Evolutionary conservation across 1,140 invertebrate genomes (phyloP).

Genomic region (Asobara japonica): DNA sequence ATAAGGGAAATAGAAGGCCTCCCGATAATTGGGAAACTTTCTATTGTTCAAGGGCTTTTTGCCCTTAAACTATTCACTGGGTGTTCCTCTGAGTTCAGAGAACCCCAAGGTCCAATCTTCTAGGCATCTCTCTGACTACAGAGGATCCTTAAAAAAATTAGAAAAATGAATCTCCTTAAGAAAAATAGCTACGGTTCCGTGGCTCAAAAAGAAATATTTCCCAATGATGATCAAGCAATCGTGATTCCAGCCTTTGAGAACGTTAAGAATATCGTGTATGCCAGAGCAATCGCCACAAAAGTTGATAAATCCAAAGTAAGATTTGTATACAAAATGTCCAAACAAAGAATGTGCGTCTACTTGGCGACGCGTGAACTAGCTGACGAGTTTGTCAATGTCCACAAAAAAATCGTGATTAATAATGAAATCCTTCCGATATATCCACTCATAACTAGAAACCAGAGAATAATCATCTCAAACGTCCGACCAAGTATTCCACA

Average conservation of each 20-base stretch:
- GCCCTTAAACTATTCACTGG: too few species aligned
- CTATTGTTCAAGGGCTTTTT: background rate
- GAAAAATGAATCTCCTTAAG: background rate
- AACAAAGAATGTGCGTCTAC: slow-evolving; percentile 28
- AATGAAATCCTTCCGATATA: background rate
- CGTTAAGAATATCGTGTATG: background rate
- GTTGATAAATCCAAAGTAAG: background rate
- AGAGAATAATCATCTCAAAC: slow-evolving; percentile 27
- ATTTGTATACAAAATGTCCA: slow-evolving; percentile 21
- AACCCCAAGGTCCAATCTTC: background rate
- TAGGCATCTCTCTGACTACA: background rate
- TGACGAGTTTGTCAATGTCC: background rate
- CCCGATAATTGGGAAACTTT: background rate
- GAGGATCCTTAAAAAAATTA: background rate
- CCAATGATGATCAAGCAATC: slow-evolving; percentile 24
- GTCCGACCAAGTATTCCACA: slow-evolving; percentile 19
- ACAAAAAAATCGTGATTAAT: background rate
- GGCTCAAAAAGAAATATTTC: background rate
- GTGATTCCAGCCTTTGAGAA: slow-evolving; percentile 11
- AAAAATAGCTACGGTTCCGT: background rate
- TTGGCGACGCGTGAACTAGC: slow-evolving; percentile 20
- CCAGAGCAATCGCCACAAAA: slow-evolving; percentile 4
- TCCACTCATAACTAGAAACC: slow-evolving; percentile 1
- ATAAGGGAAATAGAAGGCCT: background rate
- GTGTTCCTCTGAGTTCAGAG: too few species aligned